A percentile compares a stretch with the other conserved stretches of the same genome.
Conservation (phyloP, 1,140 invertebrate genomes). For the Cotesia typhae region DNA sequence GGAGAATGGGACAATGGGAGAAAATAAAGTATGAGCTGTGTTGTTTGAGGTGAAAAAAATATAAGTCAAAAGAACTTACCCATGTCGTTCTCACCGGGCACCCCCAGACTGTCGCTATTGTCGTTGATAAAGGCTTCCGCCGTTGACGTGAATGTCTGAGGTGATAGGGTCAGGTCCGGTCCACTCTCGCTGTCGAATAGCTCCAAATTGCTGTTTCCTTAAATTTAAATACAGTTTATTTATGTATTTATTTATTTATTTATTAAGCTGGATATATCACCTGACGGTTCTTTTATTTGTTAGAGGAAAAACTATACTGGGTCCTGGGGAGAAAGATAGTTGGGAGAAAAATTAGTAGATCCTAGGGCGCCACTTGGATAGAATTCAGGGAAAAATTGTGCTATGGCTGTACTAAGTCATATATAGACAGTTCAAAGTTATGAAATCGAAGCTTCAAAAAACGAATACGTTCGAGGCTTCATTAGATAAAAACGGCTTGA, state of each 20-base stretch:
- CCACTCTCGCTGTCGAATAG: slow-evolving; percentile 77
- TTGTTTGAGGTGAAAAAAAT: slow-evolving; percentile 12
- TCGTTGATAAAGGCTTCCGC: slow-evolving; percentile 76
- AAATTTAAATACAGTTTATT: slow-evolving; percentile 34
- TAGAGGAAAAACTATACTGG: background rate
- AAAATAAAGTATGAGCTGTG: slow-evolving; percentile 6
- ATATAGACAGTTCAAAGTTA: too few species aligned
- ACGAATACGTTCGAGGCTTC: too few species aligned
- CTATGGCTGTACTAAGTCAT: too few species aligned
- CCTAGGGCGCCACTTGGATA: too few species aligned
- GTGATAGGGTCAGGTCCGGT: slow-evolving; percentile 75
- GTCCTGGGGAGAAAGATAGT: too few species aligned
- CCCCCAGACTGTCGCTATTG: slow-evolving; percentile 74
- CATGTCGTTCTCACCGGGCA: slow-evolving; percentile 67
- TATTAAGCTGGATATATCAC: background rate
- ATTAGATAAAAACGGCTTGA: too few species aligned
- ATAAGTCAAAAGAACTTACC: slow-evolving; percentile 53
- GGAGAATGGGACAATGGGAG: background rate
- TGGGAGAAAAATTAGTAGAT: too few species aligned
- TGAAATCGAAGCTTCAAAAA: too few species aligned
- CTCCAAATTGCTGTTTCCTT: slow-evolving; percentile 72
- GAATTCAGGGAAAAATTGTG: too few species aligned
- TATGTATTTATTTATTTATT: slow-evolving; percentile 12
- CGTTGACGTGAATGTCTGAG: slow-evolving; percentile 74
- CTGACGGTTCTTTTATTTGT: background rate